These are phyloP conservation scores for Cossypha caffra DNA, from an alignment of 2,797 vertebrate species.

Conservation along the genomic window DNA sequence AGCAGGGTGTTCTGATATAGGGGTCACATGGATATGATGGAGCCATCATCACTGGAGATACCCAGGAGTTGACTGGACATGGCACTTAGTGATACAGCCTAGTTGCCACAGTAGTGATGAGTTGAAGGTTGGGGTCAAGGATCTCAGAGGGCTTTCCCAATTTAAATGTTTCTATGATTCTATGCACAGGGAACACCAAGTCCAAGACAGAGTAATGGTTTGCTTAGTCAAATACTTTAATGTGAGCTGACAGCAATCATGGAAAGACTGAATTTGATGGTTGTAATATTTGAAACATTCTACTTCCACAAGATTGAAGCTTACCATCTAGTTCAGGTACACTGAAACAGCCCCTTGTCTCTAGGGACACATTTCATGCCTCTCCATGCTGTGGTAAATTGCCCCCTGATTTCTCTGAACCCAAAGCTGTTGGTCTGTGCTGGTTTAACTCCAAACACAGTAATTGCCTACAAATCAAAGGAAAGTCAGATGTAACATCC, in stretches of 20 bases:
- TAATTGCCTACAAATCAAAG: neutral
- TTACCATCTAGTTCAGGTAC: neutral
- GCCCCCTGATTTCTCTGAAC: neutral
- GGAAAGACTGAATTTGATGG: neutral
- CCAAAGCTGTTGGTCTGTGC: neutral
- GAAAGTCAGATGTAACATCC: neutral
- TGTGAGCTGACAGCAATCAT: neutral
- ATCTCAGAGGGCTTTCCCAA: accelerated
- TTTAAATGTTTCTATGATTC: neutral
- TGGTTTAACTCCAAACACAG: neutral
- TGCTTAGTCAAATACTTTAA: neutral
- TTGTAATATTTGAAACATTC: neutral
- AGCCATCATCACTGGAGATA: neutral
- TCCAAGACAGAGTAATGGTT: neutral
- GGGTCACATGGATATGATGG: neutral
- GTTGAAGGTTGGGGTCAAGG: neutral
- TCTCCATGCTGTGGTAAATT: neutral
- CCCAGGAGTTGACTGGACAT: neutral
- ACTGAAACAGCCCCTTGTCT: neutral
- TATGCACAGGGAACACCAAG: neutral
- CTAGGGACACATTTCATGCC: neutral
- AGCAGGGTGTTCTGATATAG: accelerated
- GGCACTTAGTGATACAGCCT: neutral
- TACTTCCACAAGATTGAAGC: neutral
- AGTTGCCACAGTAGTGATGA: neutral